phyloP scores from a whole-genome alignment of 2,113 vertebrate genomes.

The Serilophus lunatus region DNA sequence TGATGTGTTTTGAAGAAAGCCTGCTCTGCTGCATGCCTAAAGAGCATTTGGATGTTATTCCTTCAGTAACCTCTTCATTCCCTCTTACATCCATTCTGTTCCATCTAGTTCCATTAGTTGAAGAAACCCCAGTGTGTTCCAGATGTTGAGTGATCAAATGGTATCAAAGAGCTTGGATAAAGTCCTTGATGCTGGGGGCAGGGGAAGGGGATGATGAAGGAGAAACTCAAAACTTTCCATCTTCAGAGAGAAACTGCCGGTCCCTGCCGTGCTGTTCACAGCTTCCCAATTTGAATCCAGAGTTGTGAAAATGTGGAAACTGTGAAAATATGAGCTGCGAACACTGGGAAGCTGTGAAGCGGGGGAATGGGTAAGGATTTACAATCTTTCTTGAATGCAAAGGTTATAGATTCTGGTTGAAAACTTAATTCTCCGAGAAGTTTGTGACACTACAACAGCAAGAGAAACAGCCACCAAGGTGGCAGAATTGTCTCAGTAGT shows the following conservation, averaged over 20 bases:
- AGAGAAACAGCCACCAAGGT: not conserved
- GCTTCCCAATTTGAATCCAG: slow-evolving; percentile 43
- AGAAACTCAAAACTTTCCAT: not conserved
- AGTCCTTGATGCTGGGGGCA: not conserved
- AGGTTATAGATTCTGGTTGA: not conserved
- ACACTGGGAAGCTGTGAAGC: slow-evolving; percentile 17
- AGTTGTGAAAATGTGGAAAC: slow-evolving; percentile 36
- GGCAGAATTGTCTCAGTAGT: not conserved
- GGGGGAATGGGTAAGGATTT: not conserved
- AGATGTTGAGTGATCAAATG: not conserved
- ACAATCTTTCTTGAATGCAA: not conserved
- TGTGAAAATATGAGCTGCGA: slow-evolving; percentile 52
- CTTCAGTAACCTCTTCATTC: not conserved
- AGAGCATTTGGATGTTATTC: not conserved
- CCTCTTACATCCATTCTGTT: not conserved
- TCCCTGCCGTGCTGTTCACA: slow-evolving; percentile 21
- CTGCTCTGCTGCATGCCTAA: not conserved
- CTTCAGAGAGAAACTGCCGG: not conserved
- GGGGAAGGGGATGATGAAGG: not conserved
- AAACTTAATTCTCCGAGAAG: not conserved
- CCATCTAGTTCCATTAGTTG: not conserved
- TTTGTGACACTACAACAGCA: not conserved
- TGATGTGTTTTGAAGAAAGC: not conserved
- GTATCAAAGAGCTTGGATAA: not conserved
- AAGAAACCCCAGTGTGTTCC: not conserved